Evolutionary conservation across 2,797 vertebrate genomes (phyloP).

Genomic region (Phoeniculus purpureus): DNA sequence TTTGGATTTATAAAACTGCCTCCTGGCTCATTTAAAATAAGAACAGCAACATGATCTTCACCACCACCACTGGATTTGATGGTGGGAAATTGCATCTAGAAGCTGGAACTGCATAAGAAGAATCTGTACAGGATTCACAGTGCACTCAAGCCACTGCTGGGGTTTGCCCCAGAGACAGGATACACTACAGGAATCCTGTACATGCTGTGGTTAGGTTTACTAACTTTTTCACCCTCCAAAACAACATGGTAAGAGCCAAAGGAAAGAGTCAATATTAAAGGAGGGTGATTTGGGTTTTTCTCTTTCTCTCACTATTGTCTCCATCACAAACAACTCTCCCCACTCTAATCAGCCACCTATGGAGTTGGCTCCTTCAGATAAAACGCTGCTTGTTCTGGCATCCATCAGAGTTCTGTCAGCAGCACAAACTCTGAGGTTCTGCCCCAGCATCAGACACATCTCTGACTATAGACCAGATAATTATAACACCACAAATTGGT

Average conservation of each 20-base stretch:
- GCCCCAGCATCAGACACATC: background rate
- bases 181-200: slow-evolving; percentile 32
- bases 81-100: slow-evolving; percentile 26
- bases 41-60: background rate
- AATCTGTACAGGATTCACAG: background rate
- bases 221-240: background rate
- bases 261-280: background rate
- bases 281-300: background rate
- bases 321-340: background rate
- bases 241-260: slow-evolving; percentile 12
- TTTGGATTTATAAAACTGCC: slow-evolving; percentile 19
- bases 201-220: background rate
- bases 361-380: background rate
- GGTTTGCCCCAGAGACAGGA: slow-evolving; percentile 53
- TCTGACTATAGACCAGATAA: background rate
- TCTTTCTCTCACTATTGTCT: background rate
- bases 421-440: background rate
- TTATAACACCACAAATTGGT: background rate
- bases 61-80: background rate
- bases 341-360: background rate
- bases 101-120: slow-evolving; percentile 4
- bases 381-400: background rate
- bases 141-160: background rate
- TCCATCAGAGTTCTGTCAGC: background rate
- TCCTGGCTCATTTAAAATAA: slow-evolving; percentile 34